These are phyloP conservation scores for Microcebus murinus DNA, from an alignment of 2,113 vertebrate species.

Conservation along the genomic window DNA sequence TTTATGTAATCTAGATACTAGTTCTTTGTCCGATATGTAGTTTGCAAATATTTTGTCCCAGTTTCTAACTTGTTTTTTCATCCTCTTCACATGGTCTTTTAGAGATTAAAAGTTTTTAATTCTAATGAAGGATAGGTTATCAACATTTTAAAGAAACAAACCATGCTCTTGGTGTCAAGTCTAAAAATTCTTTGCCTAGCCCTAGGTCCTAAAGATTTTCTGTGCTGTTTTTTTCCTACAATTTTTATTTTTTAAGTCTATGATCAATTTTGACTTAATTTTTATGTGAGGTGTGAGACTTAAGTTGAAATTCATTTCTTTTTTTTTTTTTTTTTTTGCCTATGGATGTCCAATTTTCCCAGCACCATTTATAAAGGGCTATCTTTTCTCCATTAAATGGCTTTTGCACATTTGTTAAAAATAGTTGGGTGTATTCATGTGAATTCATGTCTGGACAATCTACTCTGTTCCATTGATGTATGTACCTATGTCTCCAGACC, in stretches of 20 bases:
- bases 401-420: neutral
- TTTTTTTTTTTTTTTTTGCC: neutral
- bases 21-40: neutral
- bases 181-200: neutral
- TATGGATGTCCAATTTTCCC: neutral
- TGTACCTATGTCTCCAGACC: neutral
- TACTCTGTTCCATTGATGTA: neutral
- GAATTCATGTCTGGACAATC: neutral
- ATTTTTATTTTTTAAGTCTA: neutral
- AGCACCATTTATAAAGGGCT: neutral
- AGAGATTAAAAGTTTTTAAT: neutral
- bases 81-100: neutral
- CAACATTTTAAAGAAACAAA: neutral
- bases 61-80: neutral
- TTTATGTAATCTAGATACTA: neutral
- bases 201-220: neutral
- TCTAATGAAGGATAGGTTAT: neutral
- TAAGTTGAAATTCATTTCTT: neutral
- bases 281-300: neutral
- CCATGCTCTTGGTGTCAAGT: neutral
- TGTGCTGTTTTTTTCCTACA: neutral
- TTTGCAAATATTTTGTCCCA: neutral
- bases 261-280: neutral
- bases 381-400: neutral
- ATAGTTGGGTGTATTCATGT: neutral